Evolutionary conservation across 37 sponge, comb jelly and placozoan species (phyloP).

Genomic region (Cladorhizidae sp.): DNA sequence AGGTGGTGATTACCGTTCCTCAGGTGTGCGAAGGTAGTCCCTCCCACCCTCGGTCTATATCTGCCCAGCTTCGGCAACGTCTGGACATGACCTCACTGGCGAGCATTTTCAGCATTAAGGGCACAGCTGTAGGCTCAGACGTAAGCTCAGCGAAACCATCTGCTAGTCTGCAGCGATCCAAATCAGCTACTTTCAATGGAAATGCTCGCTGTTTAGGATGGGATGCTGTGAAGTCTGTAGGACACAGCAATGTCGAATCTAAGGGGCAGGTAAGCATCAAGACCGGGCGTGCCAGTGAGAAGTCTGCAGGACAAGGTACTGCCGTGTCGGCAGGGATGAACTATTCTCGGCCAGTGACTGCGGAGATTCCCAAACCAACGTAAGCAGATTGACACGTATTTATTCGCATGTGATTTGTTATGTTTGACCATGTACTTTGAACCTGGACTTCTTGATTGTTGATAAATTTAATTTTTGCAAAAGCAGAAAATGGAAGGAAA

Average conservation of each 20-base stretch:
- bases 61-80: constrained; percentile 22
- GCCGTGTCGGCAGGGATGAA: not conserved
- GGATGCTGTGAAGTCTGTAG: not conserved
- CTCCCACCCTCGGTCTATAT: constrained; percentile 12
- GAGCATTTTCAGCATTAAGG: not conserved
- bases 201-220: no score
- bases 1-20: no score
- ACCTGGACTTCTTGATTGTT: no score
- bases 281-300: not conserved
- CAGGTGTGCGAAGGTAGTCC: not conserved
- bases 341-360: constrained; percentile 10
- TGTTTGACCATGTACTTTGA: not conserved
- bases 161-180: no score
- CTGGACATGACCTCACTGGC: constrained; percentile 4
- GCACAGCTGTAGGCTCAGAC: not conserved
- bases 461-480: no score
- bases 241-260: not conserved
- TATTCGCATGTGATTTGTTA: not conserved
- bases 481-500: no score
- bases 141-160: no score
- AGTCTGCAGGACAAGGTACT: constrained; percentile 2
- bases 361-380: constrained; percentile 26
- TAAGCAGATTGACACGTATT: not conserved
- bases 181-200: no score
- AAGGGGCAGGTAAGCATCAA: constrained; percentile 2